These are phyloP conservation scores for Alcis repandata DNA, from an alignment of 2,888 invertebrate species.

Conservation along the genomic window DNA sequence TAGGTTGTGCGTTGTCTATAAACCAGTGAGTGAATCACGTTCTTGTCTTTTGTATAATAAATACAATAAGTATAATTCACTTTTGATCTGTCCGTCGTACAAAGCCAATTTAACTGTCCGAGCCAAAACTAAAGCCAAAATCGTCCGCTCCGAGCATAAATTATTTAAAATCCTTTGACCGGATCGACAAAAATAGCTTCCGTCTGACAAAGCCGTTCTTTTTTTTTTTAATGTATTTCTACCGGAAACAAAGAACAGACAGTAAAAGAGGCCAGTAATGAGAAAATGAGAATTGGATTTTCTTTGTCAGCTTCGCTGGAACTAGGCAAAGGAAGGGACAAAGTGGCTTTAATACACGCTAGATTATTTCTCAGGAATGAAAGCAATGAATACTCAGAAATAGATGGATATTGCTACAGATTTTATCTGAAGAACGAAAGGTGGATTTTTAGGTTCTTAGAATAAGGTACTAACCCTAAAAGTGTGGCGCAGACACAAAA, in stretches of 20 bases:
- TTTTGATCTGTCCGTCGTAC: background rate
- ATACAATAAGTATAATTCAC: no score
- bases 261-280: conserved; percentile 70
- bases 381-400: background rate
- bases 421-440: no score
- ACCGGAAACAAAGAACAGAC: conserved; percentile 68
- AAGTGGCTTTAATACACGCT: conserved; percentile 35
- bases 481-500: no score
- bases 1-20: no score
- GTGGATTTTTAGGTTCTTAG: no score
- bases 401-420: background rate
- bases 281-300: conserved; percentile 79
- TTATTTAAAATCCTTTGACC: conserved; percentile 44
- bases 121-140: conserved; percentile 7
- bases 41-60: no score
- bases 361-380: conserved; percentile 30
- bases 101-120: background rate
- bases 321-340: conserved; percentile 61
- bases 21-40: no score
- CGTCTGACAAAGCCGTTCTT: conserved; percentile 34
- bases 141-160: conserved; percentile 6
- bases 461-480: no score
- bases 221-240: conserved; percentile 64
- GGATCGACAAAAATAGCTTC: conserved; percentile 52
- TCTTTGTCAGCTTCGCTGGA: conserved; percentile 67